phyloP scores from a whole-genome alignment of 2,888 invertebrate species.

The Petrophora chlorosata region DNA sequence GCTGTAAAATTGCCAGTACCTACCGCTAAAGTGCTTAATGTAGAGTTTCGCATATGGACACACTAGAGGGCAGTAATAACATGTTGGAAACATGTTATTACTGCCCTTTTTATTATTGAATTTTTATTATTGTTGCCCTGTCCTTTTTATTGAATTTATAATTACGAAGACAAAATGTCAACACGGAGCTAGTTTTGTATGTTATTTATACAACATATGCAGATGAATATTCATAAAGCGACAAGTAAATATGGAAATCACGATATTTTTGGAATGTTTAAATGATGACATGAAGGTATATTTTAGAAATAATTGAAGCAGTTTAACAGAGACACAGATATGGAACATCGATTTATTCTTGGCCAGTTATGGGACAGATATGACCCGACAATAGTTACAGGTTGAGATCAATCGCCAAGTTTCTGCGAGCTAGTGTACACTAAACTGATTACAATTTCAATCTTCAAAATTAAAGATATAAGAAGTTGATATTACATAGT shows the following conservation, averaged over 20 bases:
- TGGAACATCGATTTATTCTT: constrained; percentile 10
- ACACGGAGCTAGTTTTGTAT: constrained; percentile 19
- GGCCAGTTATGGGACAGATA: constrained; percentile 4
- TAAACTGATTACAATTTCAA: neutral
- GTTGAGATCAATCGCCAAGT: neutral
- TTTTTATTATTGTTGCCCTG: too few relatives aligned
- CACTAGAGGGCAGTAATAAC: neutral
- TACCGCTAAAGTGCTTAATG: neutral
- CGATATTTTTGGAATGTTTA: constrained; percentile 40
- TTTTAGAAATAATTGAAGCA: constrained; percentile 9
- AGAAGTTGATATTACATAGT: constrained; percentile 1
- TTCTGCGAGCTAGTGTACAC: constrained; percentile 7
- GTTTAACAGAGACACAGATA: constrained; percentile 2
- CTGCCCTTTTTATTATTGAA: too few relatives aligned
- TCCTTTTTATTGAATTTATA: neutral
- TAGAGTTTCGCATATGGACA: neutral
- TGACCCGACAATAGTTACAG: neutral
- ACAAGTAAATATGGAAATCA: constrained; percentile 11
- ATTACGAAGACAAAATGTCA: neutral
- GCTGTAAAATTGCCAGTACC: neutral
- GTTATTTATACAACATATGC: constrained; percentile 8
- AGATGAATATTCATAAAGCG: constrained; percentile 8
- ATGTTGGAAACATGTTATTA: too few relatives aligned
- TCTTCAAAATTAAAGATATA: neutral
- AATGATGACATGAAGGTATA: constrained; percentile 17